A percentile compares a stretch with the other conserved stretches of the same genome.
These are phyloP conservation scores for Syrphus vitripennis DNA, from an alignment of 2,888 invertebrate genomes.

Conservation along the genomic window DNA sequence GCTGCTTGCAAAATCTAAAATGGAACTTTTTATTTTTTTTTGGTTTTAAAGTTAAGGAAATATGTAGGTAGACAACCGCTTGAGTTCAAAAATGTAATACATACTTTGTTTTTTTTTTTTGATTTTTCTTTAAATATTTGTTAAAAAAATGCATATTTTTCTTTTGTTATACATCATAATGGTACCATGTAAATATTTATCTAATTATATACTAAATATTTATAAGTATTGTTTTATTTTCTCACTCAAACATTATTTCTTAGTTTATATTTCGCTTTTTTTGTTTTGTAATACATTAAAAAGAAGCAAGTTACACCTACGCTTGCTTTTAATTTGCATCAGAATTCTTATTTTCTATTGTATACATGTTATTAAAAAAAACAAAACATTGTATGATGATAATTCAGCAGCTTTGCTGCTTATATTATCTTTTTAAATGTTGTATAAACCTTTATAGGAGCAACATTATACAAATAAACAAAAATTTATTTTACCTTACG, in stretches of 20 bases:
- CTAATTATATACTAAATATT: slow-evolving; percentile 66
- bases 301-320: slow-evolving; percentile 46
- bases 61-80: slow-evolving; percentile 70
- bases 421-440: neutral
- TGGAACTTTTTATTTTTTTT: slow-evolving; percentile 62
- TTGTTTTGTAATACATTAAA: slow-evolving; percentile 17
- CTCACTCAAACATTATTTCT: slow-evolving; percentile 80
- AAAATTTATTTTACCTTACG: neutral
- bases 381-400: neutral
- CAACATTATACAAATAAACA: neutral
- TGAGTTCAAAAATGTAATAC: slow-evolving; percentile 69
- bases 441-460: neutral
- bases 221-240: slow-evolving; percentile 80
- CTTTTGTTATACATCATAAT: slow-evolving; percentile 59
- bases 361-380: slow-evolving; percentile 17
- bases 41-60: slow-evolving; percentile 47
- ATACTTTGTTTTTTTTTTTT: slow-evolving; percentile 35
- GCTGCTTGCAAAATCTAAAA: slow-evolving; percentile 69
- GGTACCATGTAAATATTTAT: slow-evolving; percentile 70
- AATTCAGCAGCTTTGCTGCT: slow-evolving; percentile 15
- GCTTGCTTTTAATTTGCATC: slow-evolving; percentile 28
- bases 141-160: slow-evolving; percentile 58
- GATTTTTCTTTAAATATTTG: slow-evolving; percentile 59
- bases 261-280: slow-evolving; percentile 45
- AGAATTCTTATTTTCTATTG: slow-evolving; percentile 31